Evolutionary conservation across 2,888 invertebrate genomes (phyloP).

Genomic region (Prosopocoilus inquinatus): DNA sequence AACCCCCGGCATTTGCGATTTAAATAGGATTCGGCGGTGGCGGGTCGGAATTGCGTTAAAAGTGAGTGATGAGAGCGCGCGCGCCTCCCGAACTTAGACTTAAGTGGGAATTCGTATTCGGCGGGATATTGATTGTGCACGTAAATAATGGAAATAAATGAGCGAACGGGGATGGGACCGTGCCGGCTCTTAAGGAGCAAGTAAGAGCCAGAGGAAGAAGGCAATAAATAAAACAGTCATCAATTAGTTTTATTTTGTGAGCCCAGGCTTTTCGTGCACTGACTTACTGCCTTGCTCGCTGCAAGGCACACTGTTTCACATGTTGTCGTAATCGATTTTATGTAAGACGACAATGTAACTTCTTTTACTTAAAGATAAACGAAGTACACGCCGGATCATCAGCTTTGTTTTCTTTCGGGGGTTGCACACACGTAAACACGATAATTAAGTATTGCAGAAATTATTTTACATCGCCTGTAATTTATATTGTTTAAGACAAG

Average conservation of each 20-base stretch:
- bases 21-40: constrained; percentile 27
- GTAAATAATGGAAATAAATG: constrained; percentile 31
- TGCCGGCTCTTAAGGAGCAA: constrained; percentile 5
- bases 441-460: too few species aligned
- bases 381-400: too few species aligned
- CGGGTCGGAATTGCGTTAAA: constrained; percentile 25
- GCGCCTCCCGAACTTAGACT: constrained; percentile 2
- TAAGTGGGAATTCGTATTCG: constrained; percentile 20
- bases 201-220: constrained; percentile 7
- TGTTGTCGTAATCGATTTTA: too few species aligned
- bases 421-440: too few species aligned
- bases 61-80: constrained; percentile 13
- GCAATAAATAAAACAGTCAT: constrained; percentile 19
- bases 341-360: too few species aligned
- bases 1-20: constrained; percentile 36
- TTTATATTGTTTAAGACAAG: too few species aligned
- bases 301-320: not conserved
- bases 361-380: too few species aligned
- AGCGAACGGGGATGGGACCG: constrained; percentile 20
- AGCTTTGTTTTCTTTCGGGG: too few species aligned
- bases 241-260: constrained; percentile 20
- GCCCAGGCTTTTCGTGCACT: not conserved
- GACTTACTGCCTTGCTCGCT: constrained; percentile 1
- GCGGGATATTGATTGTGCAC: constrained; percentile 27
- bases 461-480: too few species aligned